Evolutionary conservation across 2,888 invertebrate species (phyloP).

Genomic region (Oasisia sp.): DNA sequence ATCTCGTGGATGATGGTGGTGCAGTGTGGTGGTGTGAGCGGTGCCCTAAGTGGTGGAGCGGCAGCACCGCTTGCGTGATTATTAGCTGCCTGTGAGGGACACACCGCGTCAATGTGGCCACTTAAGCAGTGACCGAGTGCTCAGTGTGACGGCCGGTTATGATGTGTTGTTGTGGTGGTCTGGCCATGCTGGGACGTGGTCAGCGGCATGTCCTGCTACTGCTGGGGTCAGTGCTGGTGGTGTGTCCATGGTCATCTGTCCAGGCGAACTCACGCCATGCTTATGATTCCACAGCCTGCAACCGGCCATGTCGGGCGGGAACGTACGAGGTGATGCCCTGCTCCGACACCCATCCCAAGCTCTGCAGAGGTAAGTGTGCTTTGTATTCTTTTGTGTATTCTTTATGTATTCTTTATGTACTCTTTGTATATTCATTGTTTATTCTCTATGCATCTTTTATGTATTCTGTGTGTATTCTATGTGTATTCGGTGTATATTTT

Average conservation of each 20-base stretch:
- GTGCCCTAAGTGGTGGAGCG: background rate
- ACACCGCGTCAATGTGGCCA: background rate
- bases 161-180: background rate
- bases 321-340: conserved; percentile 39
- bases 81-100: background rate
- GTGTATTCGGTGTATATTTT: too few species aligned
- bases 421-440: too few species aligned
- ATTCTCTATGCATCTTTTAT: too few species aligned
- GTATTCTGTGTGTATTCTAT: too few species aligned
- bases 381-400: background rate
- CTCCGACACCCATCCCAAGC: conserved; percentile 37
- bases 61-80: background rate
- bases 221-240: conserved; percentile 19
- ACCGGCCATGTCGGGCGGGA: conserved; percentile 37
- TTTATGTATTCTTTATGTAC: too few species aligned
- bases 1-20: background rate
- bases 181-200: background rate
- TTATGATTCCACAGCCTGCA: conserved; percentile 40
- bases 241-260: background rate
- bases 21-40: background rate
- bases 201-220: background rate
- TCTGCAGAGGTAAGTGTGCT: conserved; percentile 40
- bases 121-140: background rate
- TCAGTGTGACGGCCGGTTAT: background rate
- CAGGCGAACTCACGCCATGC: conserved; percentile 24